Evolutionary conservation across 2,888 invertebrate genomes (phyloP), one percentile per base, ranked within the genome.

Genomic region (Emesis castigata): DNA sequence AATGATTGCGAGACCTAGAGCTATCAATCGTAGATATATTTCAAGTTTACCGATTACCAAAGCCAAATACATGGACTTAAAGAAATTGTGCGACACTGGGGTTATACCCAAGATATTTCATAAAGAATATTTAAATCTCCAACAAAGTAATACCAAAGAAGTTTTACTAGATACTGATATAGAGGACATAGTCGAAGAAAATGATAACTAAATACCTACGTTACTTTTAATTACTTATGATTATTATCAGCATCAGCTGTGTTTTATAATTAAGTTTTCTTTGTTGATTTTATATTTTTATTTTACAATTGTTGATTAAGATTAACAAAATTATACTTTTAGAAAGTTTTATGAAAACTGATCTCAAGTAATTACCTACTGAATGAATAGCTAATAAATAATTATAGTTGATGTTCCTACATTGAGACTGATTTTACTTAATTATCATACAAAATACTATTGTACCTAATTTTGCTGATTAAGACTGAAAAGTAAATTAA

Each of bases 71-170:
- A 66, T 18, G 8, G 56, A 66, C 56, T 62, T 66, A 18, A 53
- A 66, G 65, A 73, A 48, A 66, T 18, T 73, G 34, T 48, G 65
- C 26, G 26, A 26, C 26, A 26, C 26, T 26, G 26, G 26, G 26
- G 26, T 44, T 39, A 66, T 73, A 58, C 26, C 53, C n/a, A 75
- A 56, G 48, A 56, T 39, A 58, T 75, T 75, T 56, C 75, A 75
- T 69, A 22, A 11, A 74, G 74, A 74, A 74, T 74, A 74, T 39
- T 34, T 61, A n/a, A 74, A 74, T 34, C 44, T 74, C n/a, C 74
- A 44, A 69, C 26, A 26, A 26, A 26, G 26, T 53, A 18, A 29
- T 64, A 29, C 64, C 26, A 64, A 26, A 26, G 64, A 64, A 22
- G 64, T 64, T 22, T 29, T 64, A 26, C 20, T 64, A n/a, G 64